These are phyloP conservation scores for Sarcophaga carnaria DNA, from an alignment of 2,888 invertebrate species.

Conservation along the genomic window DNA sequence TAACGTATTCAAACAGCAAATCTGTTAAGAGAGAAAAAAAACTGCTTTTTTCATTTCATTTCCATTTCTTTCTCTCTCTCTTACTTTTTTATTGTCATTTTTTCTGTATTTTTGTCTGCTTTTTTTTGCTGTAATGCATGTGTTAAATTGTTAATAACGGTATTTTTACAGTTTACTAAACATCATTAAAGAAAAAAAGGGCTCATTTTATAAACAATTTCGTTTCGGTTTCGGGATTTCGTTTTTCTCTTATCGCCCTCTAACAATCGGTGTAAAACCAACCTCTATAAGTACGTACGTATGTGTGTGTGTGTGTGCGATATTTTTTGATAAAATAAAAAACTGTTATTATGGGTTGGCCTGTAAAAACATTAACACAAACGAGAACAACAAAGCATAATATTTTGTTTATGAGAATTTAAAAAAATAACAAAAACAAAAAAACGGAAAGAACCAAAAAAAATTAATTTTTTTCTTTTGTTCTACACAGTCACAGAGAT, in stretches of 20 bases:
- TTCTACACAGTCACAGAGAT: background rate
- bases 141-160: conserved; percentile 63
- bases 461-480: background rate
- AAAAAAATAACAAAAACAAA: no score
- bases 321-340: background rate
- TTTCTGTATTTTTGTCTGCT: background rate
- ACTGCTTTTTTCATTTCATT: background rate
- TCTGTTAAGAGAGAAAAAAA: background rate
- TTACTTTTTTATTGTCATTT: background rate
- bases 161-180: conserved; percentile 60
- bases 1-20: background rate
- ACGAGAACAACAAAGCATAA: conserved; percentile 35
- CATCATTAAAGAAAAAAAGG: conserved; percentile 55
- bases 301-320: background rate
- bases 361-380: conserved; percentile 7
- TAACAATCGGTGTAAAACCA: conserved; percentile 55
- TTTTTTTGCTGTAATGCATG: conserved; percentile 35
- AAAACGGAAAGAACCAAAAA: background rate
- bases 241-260: conserved; percentile 37
- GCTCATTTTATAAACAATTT: conserved; percentile 22
- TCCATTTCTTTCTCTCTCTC: background rate
- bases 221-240: conserved; percentile 8
- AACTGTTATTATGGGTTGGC: conserved; percentile 19
- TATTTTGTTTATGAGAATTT: conserved; percentile 28
- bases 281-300: conserved; percentile 27